Base-by-base conservation (phyloP, 2,888 invertebrate species). In the Agapostemon virescens region DNA sequence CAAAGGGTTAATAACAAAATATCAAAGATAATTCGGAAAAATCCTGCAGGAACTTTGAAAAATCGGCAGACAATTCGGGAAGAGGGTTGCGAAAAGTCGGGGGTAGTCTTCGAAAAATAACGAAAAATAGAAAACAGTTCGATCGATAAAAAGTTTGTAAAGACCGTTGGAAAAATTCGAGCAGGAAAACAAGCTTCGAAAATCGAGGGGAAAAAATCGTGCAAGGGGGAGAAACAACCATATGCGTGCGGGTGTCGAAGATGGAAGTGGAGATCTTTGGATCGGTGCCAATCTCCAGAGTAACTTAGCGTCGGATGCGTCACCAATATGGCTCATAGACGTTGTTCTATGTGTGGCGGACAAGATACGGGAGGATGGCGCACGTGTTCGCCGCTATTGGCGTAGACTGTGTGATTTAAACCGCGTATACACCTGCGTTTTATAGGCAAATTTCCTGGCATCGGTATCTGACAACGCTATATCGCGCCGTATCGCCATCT, bases 211-310 rank as follows among this genome's bases (percentile, higher is more conserved):
- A 69, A 49, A 3, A 17, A 4, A 13, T 7, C 30, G 17, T 0
- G 9, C 9, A 0, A 26, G 30, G 23, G 33, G 20, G 26, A 0
- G 30, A 26, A 49, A 77, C 33, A 67, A 68, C 55, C 55, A 67
- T 71, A 66, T 68, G 78, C 68, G 20, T 45, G 55, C 61, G 75
- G n/a, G 69, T 67, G 64, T 69, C 45, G 69, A 73, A 26, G 61
- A 61, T 63, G 61, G 69, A 69, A 61, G 67, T 30, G 73, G 71
- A 83, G 77, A 69, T 79, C 79, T 87, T 84, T 89, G 89, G 89
- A 78, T 70, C 74, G 55, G 49, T 61, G 87, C 89, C 89, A 89
- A 87, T 85, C 85, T 87, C 84, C 81, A 81, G 87, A 86, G 86
- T 89, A 89, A 87, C 85, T 88, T 85, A 84, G 85, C 79, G 79